Base-by-base conservation (phyloP, 53 echinoderm and acorn worm genomes). In the Zoroaster sp. region DNA sequence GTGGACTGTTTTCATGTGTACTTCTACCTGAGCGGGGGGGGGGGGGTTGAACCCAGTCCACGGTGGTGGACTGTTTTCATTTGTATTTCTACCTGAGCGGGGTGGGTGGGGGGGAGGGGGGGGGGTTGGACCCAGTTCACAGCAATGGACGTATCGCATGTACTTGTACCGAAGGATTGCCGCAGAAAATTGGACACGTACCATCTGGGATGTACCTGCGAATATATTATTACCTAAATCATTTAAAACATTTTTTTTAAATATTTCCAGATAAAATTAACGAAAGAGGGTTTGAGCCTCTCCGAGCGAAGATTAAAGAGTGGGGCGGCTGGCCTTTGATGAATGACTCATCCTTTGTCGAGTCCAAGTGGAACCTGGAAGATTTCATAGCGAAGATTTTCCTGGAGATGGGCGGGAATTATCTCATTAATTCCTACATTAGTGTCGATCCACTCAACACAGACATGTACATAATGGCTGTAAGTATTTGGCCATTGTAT, bases 251-350 rank as follows among this genome's bases (percentile, higher is more conserved):
- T 37, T 17, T 34, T 42, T 63, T 38, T 71, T 36, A 74, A 1
- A 42, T 40, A 17, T 33, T 45, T 31, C 2, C 90, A 95, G 95
- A 70, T 2, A 6, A 43, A 3, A 90, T 97, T 1, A 88, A 92
- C 20, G 67, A 69, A 2, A 31, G 83, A 37, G 92, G 95, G 3
- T 67, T 80, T 2, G 88, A 94, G 41, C 95, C 94, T 1, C 63
- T 98, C 23, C 65, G 40, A 35, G 18, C 71, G 2, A 20, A 94
- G 1, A 63, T 98, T n/a, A 39, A 53, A 11, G 15, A 77, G 2
- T 87, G 94, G 3, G 95, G 95, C 15, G 98, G 98, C 31, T 98
- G 98, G 98, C 98, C 98, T 13, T 89, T 98, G 1, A 51, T 86
- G 75, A 91, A 95, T 31, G 94, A 94, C 32, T 66, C 86, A 6